phyloP scores from a whole-genome alignment of 1,140 invertebrate genomes.

The Cyclargus thomasi region DNA sequence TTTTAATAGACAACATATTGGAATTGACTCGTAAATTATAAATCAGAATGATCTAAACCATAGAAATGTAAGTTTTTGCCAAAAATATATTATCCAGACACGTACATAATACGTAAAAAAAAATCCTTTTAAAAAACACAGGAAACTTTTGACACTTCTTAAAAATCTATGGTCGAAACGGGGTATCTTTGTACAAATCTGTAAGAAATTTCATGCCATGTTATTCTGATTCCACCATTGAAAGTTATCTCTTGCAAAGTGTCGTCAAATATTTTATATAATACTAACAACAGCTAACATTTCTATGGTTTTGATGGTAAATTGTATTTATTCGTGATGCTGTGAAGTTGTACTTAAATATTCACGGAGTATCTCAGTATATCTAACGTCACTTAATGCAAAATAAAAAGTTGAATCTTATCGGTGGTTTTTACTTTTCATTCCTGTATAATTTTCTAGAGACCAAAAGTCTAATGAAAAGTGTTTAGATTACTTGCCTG shows the following conservation, averaged over 20 bases:
- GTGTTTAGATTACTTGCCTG: too few species aligned
- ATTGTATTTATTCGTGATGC: constrained; percentile 23
- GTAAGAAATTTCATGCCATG: too few species aligned
- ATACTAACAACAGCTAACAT: constrained; percentile 15
- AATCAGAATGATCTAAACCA: constrained; percentile 21
- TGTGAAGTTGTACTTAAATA: constrained; percentile 71
- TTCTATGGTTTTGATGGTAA: background rate
- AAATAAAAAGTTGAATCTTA: constrained; percentile 51
- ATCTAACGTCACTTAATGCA: constrained; percentile 65
- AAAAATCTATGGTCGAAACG: too few species aligned
- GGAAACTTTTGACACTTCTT: too few species aligned
- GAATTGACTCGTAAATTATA: constrained; percentile 48
- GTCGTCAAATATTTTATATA: constrained; percentile 45
- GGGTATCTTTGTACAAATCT: too few species aligned
- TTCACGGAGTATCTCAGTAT: constrained; percentile 67
- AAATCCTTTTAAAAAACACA: too few species aligned
- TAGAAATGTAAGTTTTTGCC: background rate
- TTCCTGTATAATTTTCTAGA: background rate
- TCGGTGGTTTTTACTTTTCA: constrained; percentile 31
- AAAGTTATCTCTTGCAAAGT: background rate
- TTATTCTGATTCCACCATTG: too few species aligned
- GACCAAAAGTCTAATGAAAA: too few species aligned
- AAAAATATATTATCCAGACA: background rate
- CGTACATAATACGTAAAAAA: too few species aligned
- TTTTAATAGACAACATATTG: constrained; percentile 45